Evolutionary conservation across 2,113 vertebrate genomes (phyloP), one percentile per base, ranked within the genome.

Genomic region (Pao palembangensis): DNA sequence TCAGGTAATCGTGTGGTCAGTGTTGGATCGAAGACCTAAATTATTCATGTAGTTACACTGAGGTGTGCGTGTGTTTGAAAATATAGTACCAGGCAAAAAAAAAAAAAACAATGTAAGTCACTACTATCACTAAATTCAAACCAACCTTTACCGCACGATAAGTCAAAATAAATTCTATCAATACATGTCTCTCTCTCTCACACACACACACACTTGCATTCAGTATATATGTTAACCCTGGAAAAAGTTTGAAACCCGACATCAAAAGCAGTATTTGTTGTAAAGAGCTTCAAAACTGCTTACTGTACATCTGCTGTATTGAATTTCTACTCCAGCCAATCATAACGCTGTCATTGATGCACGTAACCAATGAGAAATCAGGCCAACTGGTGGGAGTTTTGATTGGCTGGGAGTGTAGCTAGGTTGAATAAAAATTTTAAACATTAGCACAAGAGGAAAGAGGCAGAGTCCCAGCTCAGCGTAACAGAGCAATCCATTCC

Each of bases 341-440:
- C 8, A 52, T 0, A 47, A 62, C 2, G 0, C n/a, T 74, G 54
- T 63, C 82, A 85, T 85, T 88, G 82, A 87, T 82, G 80, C 80
- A 54, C 51, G 18, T 2, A 64, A 8, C 88, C 83, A 88, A 88
- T 87, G 51, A 76, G 81, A 89, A 89, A 87, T 53, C 77, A 85
- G 88, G 84, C 79, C 86, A 89, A 77, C 28, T 31, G 28, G 48
- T 10, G 57, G 46, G 71, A 67, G 61, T 76, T 83, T 47, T 52
- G 51, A 89, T 88, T 87, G 79, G 86, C 23, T 34, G 43, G 51
- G 31, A 55, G 69, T 72, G 82, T 82, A 87, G 76, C 81, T 78
- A 58, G 85, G 86, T 80, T 61, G 65, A 55, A 54, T 47, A 69
- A 75, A 78, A 71, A 46, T 51, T 1, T 21, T 60, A 54, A 66